These are phyloP conservation scores for Octopus bimaculoides DNA, from an alignment of 1,140 invertebrate species.

Conservation along the genomic window DNA sequence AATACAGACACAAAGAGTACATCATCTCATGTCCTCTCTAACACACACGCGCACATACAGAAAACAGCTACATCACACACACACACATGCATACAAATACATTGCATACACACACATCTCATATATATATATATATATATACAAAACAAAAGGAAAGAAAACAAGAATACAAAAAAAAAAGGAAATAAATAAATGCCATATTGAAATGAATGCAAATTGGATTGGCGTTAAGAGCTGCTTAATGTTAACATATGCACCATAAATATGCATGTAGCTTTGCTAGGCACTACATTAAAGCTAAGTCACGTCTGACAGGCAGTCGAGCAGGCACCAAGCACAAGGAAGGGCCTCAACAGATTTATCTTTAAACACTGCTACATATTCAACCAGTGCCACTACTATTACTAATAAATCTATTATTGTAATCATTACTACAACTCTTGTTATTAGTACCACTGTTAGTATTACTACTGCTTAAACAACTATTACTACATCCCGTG, in stretches of 20 bases:
- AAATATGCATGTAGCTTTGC: conserved; percentile 10
- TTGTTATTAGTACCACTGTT: too few species aligned
- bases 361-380: background rate
- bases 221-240: conserved; percentile 10
- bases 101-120: too few species aligned
- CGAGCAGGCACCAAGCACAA: background rate
- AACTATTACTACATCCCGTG: too few species aligned
- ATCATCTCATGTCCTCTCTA: too few species aligned
- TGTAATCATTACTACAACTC: too few species aligned
- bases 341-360: conserved; percentile 1
- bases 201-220: conserved; percentile 10
- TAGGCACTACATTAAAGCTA: conserved; percentile 7
- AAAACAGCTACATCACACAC: too few species aligned
- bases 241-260: conserved; percentile 10
- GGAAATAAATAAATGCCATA: background rate
- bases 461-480: too few species aligned
- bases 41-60: too few species aligned
- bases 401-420: too few species aligned
- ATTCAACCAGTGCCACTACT: too few species aligned
- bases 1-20: too few species aligned
- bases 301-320: conserved; percentile 8
- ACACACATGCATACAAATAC: too few species aligned
- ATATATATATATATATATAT: background rate
- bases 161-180: background rate
- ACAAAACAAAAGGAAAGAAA: background rate